These are phyloP conservation scores for Paramisgurnus dabryanus DNA, from an alignment of 2,113 vertebrate genomes.

Conservation along the genomic window DNA sequence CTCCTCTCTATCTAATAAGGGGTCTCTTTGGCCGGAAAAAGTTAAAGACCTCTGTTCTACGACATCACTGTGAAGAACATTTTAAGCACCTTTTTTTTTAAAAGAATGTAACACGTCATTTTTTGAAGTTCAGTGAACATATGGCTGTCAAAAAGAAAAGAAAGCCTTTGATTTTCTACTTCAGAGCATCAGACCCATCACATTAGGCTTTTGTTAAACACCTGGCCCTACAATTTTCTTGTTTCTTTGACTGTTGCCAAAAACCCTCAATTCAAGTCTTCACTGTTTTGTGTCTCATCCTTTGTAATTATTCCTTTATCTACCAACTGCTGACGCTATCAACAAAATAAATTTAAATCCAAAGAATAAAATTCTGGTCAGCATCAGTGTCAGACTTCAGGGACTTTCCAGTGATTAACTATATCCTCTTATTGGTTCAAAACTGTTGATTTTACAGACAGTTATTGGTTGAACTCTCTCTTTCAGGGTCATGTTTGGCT, in stretches of 20 bases:
- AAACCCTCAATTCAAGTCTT: background rate
- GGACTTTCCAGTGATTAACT: constrained; percentile 9
- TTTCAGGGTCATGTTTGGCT: constrained; percentile 52
- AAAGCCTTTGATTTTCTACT: background rate
- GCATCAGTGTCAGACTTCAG: constrained; percentile 1
- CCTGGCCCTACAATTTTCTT: no score
- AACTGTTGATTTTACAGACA: constrained; percentile 51
- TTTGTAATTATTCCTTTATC: constrained; percentile 1
- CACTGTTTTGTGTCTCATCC: background rate
- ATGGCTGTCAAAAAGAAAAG: background rate
- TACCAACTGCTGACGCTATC: background rate
- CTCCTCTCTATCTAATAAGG: no score
- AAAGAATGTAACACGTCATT: no score
- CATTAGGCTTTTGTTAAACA: background rate
- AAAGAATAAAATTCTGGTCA: background rate
- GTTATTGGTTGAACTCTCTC: constrained; percentile 57
- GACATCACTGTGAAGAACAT: no score
- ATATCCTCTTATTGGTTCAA: constrained; percentile 52
- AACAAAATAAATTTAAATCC: background rate
- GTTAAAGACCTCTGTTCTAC: no score
- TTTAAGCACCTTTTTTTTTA: no score
- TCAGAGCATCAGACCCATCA: background rate
- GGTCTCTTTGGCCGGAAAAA: no score
- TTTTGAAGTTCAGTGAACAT: background rate
- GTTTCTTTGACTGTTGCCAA: background rate